Percentiles rank a stretch among this genome's conserved stretches.
These are phyloP conservation scores for Philopedon plagiatum DNA, from an alignment of 2,888 invertebrate species.

Conservation along the genomic window DNA sequence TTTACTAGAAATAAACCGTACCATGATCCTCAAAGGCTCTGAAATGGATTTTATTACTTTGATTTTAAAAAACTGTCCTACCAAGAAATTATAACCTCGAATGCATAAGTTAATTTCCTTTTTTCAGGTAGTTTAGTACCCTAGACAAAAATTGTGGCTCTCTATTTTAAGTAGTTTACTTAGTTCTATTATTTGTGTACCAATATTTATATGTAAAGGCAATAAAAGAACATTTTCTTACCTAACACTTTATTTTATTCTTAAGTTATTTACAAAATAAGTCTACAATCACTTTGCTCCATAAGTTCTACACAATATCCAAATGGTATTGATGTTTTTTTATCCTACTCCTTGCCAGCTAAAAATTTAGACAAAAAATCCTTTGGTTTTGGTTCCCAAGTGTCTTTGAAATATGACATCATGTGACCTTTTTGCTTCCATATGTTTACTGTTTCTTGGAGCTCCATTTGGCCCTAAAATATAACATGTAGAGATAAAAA, in stretches of 20 bases:
- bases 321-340: neutral
- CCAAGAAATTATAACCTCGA: neutral
- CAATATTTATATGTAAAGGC: too few species aligned
- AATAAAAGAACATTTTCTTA: too few species aligned
- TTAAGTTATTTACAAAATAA: constrained; percentile 22
- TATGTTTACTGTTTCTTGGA: constrained; percentile 86
- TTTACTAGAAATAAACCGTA: constrained; percentile 70
- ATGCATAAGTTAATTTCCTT: neutral
- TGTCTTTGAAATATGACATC: constrained; percentile 91
- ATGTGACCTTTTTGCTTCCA: constrained; percentile 94
- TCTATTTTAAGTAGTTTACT: too few species aligned
- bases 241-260: neutral
- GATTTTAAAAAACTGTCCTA: neutral
- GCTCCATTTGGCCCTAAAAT: constrained; percentile 92
- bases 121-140: too few species aligned
- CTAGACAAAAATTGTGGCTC: too few species aligned
- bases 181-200: too few species aligned
- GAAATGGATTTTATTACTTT: neutral
- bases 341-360: constrained; percentile 74
- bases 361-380: constrained; percentile 95
- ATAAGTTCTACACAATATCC: neutral
- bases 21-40: constrained; percentile 9
- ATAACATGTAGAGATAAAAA: neutral
- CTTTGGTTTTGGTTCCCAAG: constrained; percentile 86
- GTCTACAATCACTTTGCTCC: neutral